Conservation (phyloP, 2,113 vertebrate species). For the Alouatta palliata region DNA sequence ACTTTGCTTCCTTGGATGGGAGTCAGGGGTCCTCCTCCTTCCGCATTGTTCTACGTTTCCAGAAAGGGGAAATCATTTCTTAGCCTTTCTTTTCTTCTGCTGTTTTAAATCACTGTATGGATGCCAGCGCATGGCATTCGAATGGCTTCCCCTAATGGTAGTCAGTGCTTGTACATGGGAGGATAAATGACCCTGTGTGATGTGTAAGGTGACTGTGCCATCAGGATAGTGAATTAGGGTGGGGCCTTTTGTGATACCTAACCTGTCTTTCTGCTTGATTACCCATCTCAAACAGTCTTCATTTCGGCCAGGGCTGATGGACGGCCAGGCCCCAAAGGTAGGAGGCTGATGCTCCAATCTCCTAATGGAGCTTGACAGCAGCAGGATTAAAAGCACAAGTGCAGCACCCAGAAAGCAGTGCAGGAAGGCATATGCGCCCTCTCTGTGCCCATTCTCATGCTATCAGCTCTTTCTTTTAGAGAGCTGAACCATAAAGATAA, state of each 20-base stretch:
- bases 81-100: not conserved
- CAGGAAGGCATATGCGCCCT: conserved; percentile 52
- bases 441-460: not conserved
- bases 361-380: conserved; percentile 88
- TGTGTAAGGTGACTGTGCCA: not conserved
- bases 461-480: conserved; percentile 71
- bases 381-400: conserved; percentile 82
- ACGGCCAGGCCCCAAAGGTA: conserved; percentile 80
- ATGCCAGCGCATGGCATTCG: not conserved
- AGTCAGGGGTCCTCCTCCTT: no score
- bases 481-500: conserved; percentile 80
- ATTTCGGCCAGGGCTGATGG: conserved; percentile 72
- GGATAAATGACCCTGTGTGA: not conserved
- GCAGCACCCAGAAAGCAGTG: conserved; percentile 46
- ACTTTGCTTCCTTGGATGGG: not conserved
- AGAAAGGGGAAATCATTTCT: not conserved
- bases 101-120: not conserved
- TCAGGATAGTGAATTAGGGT: not conserved
- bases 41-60: not conserved
- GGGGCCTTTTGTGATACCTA: not conserved
- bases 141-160: not conserved
- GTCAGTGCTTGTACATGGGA: not conserved
- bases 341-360: conserved; percentile 79
- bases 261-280: not conserved
- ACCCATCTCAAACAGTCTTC: conserved; percentile 64